These are phyloP conservation scores for Anadara kagoshimensis DNA, from an alignment of 1,140 invertebrate genomes.

Conservation along the genomic window DNA sequence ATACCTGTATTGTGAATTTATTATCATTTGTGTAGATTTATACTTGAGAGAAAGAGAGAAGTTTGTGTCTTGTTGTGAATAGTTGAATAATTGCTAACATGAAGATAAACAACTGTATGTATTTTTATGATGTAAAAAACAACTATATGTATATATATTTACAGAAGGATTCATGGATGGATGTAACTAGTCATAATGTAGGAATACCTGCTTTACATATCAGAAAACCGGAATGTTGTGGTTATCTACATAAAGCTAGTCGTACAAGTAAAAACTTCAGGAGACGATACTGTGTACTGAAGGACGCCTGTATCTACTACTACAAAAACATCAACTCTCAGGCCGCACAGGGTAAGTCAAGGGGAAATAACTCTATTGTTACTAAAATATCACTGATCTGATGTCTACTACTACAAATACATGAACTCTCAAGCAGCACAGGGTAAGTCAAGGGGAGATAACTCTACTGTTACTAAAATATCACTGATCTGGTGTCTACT, in stretches of 20 bases:
- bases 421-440: slow-evolving; percentile 89
- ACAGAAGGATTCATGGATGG: slow-evolving; percentile 86
- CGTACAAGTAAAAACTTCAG: slow-evolving; percentile 86
- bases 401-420: slow-evolving; percentile 94
- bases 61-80: neutral
- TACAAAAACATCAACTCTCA: slow-evolving; percentile 91
- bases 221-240: slow-evolving; percentile 90
- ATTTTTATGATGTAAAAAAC: no score
- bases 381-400: no score
- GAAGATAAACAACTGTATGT: no score
- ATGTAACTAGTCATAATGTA: slow-evolving; percentile 78
- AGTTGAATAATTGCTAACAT: no score
- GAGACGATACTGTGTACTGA: slow-evolving; percentile 93
- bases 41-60: no score
- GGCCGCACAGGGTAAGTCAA: slow-evolving; percentile 86
- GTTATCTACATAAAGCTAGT: slow-evolving; percentile 88
- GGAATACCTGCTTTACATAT: slow-evolving; percentile 78
- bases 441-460: slow-evolving; percentile 77
- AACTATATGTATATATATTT: slow-evolving; percentile 21
- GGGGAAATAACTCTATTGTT: neutral
- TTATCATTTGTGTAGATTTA: no score
- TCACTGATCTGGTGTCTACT: no score
- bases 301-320: slow-evolving; percentile 96
- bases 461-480: neutral
- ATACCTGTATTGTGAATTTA: no score